phyloP scores from a whole-genome alignment of 2,113 vertebrate species.

The Gorsachius goisagi region DNA sequence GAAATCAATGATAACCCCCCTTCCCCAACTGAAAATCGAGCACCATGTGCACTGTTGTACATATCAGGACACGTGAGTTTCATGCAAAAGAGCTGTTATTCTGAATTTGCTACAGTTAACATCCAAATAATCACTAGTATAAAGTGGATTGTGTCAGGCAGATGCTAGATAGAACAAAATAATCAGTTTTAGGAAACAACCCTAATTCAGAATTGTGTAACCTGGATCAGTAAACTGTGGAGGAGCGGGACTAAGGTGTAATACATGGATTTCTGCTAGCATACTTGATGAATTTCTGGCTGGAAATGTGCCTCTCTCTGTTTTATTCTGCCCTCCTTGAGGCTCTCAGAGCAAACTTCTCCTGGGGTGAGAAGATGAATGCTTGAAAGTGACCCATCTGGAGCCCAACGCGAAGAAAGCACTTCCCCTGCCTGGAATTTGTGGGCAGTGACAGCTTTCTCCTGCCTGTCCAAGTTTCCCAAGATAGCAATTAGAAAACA shows the following conservation, averaged over 20 bases:
- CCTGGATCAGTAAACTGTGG: not conserved
- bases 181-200: not conserved
- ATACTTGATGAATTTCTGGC: not conserved
- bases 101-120: not conserved
- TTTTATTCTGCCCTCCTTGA: not conserved
- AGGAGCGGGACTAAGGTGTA: not conserved
- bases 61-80: not conserved
- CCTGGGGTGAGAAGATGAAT: not conserved
- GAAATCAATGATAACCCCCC: not conserved
- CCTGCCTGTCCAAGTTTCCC: not conserved
- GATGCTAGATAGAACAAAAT: not conserved
- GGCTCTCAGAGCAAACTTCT: not conserved
- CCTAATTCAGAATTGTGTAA: not conserved
- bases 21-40: not conserved
- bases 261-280: not conserved
- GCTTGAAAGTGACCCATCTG: constrained; percentile 13
- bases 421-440: not conserved
- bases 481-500: constrained; percentile 10
- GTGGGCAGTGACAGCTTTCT: not conserved
- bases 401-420: not conserved
- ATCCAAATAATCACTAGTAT: not conserved
- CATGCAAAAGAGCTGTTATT: not conserved
- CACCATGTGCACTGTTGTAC: not conserved
- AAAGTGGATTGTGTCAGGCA: not conserved
- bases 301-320: not conserved